phyloP scores from a whole-genome alignment of 1,140 invertebrate genomes.

The Bradysia coprophila region DNA sequence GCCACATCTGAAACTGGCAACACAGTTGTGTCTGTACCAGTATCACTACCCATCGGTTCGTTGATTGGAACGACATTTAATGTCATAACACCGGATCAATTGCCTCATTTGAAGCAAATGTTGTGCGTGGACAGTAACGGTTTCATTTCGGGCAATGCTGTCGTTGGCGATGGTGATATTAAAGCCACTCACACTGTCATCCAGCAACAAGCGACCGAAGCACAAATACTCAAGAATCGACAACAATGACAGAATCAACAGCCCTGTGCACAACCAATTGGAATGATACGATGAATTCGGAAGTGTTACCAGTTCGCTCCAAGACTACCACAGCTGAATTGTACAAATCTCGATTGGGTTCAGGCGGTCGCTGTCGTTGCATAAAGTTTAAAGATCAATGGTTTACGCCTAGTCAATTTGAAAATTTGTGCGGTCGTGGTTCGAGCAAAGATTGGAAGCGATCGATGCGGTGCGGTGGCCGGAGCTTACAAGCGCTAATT shows the following conservation, averaged over 20 bases:
- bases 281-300: slow-evolving; percentile 58
- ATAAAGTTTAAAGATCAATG: slow-evolving; percentile 70
- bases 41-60: slow-evolving; percentile 56
- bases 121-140: slow-evolving; percentile 65
- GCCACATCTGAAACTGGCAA: slow-evolving; percentile 11
- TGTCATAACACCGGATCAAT: slow-evolving; percentile 64
- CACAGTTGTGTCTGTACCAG: slow-evolving; percentile 39
- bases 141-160: slow-evolving; percentile 47
- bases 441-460: slow-evolving; percentile 93
- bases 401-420: slow-evolving; percentile 90
- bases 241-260: not conserved
- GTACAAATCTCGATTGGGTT: slow-evolving; percentile 70
- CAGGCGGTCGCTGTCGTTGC: slow-evolving; percentile 74
- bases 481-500: slow-evolving; percentile 78
- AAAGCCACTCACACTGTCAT: slow-evolving; percentile 65
- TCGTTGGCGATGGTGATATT: slow-evolving; percentile 31
- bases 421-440: slow-evolving; percentile 70
- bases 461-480: slow-evolving; percentile 78
- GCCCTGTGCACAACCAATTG: slow-evolving; percentile 24
- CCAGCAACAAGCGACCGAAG: slow-evolving; percentile 31
- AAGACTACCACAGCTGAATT: slow-evolving; percentile 81
- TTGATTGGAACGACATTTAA: slow-evolving; percentile 66
- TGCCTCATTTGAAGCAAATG: slow-evolving; percentile 63
- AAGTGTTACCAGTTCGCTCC: slow-evolving; percentile 61
- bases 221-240: not conserved